Conservation (phyloP, 2,888 invertebrate genomes). For the Acheta domesticus region DNA sequence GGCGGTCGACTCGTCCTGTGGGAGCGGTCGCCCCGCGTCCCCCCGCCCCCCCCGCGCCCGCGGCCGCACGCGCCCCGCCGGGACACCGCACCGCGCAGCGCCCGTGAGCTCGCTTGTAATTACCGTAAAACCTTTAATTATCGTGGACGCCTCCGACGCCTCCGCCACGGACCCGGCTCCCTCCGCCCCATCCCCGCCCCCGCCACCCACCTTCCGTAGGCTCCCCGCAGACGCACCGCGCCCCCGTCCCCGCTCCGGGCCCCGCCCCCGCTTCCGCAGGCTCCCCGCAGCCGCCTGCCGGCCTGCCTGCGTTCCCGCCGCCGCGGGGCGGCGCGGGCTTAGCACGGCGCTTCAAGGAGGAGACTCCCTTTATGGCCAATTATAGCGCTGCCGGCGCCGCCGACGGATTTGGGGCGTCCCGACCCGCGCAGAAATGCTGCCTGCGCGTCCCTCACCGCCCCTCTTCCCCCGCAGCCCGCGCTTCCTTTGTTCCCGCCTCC, state of each 20-base stretch:
- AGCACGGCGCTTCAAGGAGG: background rate
- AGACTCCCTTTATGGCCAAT: constrained; percentile 6
- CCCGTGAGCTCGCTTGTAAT: constrained; percentile 12
- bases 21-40: background rate
- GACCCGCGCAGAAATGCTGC: background rate
- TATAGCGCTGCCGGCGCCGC: background rate
- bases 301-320: background rate
- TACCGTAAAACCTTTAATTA: constrained; percentile 18
- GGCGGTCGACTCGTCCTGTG: background rate
- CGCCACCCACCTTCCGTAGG: background rate
- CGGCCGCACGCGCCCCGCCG: background rate
- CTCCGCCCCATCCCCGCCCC: background rate
- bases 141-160: background rate
- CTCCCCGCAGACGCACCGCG: too few species aligned
- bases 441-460: background rate
- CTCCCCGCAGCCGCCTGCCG: background rate
- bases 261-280: background rate
- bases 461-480: background rate
- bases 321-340: background rate
- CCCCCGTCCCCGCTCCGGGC: background rate
- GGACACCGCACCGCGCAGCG: background rate
- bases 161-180: background rate
- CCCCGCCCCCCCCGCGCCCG: background rate
- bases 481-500: too few species aligned
- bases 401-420: background rate